Percentiles rank a stretch among this genome's conserved stretches.
phyloP scores from a whole-genome alignment of 1,140 invertebrate species.

The Drosophila guanche region DNA sequence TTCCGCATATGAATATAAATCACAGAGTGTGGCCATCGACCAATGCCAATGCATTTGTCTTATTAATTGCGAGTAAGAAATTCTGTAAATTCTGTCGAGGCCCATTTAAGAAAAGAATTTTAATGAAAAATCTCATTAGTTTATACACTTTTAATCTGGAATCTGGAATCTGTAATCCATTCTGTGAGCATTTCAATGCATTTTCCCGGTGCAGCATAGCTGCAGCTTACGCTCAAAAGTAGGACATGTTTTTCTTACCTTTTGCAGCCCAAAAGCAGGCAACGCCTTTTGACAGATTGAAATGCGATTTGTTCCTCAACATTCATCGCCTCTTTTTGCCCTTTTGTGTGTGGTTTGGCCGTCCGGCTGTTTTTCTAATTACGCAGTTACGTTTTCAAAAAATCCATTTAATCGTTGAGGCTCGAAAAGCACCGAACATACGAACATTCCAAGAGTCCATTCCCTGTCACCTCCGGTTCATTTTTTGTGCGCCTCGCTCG shows the following conservation, averaged over 20 bases:
- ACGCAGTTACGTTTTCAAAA: constrained; percentile 14
- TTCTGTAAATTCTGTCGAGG: too few species aligned
- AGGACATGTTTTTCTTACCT: background rate
- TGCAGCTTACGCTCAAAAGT: background rate
- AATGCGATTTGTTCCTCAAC: background rate
- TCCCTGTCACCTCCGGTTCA: background rate
- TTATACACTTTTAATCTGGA: background rate
- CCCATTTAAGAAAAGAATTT: background rate
- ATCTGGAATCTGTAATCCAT: too few species aligned
- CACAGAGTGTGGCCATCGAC: background rate
- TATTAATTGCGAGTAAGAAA: too few species aligned
- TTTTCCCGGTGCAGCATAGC: too few species aligned
- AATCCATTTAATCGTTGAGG: constrained; percentile 4
- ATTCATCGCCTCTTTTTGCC: background rate
- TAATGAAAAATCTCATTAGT: background rate
- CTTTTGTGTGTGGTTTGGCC: background rate
- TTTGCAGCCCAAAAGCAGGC: constrained; percentile 17
- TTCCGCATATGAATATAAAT: constrained; percentile 10
- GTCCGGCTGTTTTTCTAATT: constrained; percentile 12
- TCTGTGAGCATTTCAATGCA: too few species aligned
- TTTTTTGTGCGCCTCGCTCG: background rate
- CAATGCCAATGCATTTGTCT: too few species aligned
- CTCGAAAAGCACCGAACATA: too few species aligned
- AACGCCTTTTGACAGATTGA: too few species aligned
- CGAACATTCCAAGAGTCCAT: too few species aligned